Evolutionary conservation across 2,113 vertebrate genomes (phyloP).

Genomic region (Cygnus atratus): DNA sequence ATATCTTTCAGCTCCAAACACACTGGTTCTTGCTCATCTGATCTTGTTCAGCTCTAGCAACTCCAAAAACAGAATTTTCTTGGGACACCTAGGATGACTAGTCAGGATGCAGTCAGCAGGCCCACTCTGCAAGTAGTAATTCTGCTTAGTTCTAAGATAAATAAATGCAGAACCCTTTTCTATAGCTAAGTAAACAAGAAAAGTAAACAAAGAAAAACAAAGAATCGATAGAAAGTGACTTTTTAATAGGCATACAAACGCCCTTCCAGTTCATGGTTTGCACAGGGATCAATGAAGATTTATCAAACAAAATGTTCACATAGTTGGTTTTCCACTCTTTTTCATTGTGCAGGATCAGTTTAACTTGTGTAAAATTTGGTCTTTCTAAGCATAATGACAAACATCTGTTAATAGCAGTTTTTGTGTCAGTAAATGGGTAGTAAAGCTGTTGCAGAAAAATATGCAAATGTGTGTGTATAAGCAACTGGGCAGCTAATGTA

Average conservation of each 20-base stretch:
- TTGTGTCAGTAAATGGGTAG: fast-evolving
- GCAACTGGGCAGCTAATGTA: background rate
- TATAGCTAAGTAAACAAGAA: background rate
- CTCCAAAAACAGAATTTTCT: background rate
- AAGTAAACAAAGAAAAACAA: background rate
- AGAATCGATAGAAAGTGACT: background rate
- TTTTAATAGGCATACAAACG: background rate
- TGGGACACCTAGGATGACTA: fast-evolving
- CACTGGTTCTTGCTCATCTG: background rate
- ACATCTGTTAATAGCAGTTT: background rate
- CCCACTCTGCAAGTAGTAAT: background rate
- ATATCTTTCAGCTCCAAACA: background rate
- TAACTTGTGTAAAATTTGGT: background rate
- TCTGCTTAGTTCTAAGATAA: background rate
- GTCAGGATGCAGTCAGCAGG: background rate
- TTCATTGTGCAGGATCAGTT: background rate
- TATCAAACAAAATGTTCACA: background rate
- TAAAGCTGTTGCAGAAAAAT: background rate
- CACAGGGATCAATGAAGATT: background rate
- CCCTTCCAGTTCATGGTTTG: background rate
- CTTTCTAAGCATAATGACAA: background rate
- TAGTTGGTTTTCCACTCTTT: background rate
- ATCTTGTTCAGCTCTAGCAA: background rate
- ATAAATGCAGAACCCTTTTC: background rate
- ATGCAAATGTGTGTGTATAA: background rate